These are phyloP conservation scores for Linnaemya vulpina DNA, from an alignment of 2,888 invertebrate species.

Conservation along the genomic window DNA sequence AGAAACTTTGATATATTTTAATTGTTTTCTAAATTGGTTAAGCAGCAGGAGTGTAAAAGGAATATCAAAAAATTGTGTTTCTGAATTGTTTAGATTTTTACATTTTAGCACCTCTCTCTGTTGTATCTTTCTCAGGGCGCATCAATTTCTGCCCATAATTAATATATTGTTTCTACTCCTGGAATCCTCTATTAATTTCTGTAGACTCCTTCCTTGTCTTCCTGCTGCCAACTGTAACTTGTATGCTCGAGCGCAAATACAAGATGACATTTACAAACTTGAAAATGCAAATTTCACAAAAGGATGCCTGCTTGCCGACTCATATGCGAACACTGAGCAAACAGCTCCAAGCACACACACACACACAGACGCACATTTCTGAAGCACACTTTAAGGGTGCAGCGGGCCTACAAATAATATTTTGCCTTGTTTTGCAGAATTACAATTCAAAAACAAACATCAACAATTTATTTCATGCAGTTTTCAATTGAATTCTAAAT, in stretches of 20 bases:
- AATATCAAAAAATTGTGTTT: too few species aligned
- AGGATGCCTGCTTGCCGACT: conserved; percentile 74
- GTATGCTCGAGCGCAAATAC: conserved; percentile 33
- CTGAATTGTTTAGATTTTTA: too few species aligned
- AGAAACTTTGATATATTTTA: too few species aligned
- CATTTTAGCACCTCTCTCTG: too few species aligned
- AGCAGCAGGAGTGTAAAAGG: too few species aligned
- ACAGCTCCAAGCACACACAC: neutral
- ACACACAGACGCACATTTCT: too few species aligned
- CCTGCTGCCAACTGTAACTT: neutral
- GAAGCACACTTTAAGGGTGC: conserved; percentile 19
- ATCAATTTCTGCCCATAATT: neutral
- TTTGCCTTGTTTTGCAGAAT: neutral
- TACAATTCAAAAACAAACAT: conserved; percentile 70
- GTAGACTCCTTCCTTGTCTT: neutral
- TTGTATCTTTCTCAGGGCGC: too few species aligned
- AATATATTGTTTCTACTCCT: too few species aligned
- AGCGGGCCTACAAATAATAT: conserved; percentile 16
- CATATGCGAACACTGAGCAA: conserved; percentile 12
- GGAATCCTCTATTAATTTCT: neutral
- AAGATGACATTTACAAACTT: conserved; percentile 70
- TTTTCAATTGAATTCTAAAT: conserved; percentile 82
- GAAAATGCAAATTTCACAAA: conserved; percentile 81
- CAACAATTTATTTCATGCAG: conserved; percentile 80
- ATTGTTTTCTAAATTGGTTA: too few species aligned